Evolutionary conservation across 2,888 invertebrate species (phyloP).

Genomic region (Drosophila atripex): DNA sequence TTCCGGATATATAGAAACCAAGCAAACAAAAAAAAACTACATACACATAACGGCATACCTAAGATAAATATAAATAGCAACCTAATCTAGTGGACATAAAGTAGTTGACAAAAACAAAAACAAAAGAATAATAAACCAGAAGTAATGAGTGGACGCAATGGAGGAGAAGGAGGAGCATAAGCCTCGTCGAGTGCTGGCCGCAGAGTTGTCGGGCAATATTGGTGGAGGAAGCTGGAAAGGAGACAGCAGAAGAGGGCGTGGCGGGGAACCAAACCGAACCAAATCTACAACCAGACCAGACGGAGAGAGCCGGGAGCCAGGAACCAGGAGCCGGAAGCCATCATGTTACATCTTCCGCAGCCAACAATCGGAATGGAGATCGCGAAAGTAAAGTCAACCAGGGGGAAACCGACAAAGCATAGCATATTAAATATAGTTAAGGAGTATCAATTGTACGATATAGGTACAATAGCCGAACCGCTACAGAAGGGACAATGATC

Average conservation of each 20-base stretch:
- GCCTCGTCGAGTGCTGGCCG: constrained; percentile 40
- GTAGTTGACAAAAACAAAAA: constrained; percentile 66
- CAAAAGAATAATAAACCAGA: constrained; percentile 14
- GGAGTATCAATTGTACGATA: constrained; percentile 30
- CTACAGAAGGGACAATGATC: constrained; percentile 14
- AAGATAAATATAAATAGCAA: constrained; percentile 79
- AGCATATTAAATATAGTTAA: constrained; percentile 40
- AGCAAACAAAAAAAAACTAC: constrained; percentile 61
- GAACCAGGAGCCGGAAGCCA: neutral
- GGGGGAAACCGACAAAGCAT: constrained; percentile 31
- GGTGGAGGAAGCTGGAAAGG: constrained; percentile 44
- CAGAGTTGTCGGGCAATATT: constrained; percentile 44
- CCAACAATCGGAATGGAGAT: constrained; percentile 7
- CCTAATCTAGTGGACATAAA: constrained; percentile 77
- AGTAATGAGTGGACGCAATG: constrained; percentile 33
- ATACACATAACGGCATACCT: constrained; percentile 74
- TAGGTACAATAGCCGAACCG: constrained; percentile 33
- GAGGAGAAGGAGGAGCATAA: constrained; percentile 44
- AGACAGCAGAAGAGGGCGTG: constrained; percentile 14
- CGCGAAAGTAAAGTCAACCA: neutral
- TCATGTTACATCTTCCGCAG: constrained; percentile 21
- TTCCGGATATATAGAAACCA: constrained; percentile 22
- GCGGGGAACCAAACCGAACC: constrained; percentile 14
- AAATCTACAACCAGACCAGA: constrained; percentile 15
- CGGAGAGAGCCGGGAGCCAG: constrained; percentile 8